Percentiles rank a stretch among this genome's conserved stretches.
Evolutionary conservation across 1,140 invertebrate species (phyloP).

Genomic region (Neoseiulus cucumeris): DNA sequence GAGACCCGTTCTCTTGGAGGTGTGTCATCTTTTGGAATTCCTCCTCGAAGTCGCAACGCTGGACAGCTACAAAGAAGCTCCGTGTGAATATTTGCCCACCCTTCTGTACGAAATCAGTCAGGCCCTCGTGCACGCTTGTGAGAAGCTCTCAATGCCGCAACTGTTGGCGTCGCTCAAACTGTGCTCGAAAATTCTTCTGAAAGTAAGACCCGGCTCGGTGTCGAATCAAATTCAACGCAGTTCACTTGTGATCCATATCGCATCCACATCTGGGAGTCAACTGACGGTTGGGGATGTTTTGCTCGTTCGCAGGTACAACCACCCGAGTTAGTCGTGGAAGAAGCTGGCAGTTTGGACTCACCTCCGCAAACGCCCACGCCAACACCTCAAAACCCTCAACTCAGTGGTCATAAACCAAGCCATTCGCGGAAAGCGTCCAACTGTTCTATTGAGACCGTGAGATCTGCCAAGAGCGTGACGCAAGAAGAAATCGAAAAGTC

Average conservation of each 20-base stretch:
- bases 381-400: background rate
- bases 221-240: no score
- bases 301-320: background rate
- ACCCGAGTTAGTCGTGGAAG: background rate
- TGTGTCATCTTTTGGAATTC: slow-evolving; percentile 12
- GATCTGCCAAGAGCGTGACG: slow-evolving; percentile 10
- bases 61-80: slow-evolving; percentile 55
- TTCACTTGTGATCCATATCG: no score
- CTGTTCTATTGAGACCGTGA: background rate
- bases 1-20: background rate
- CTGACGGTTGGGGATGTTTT: no score
- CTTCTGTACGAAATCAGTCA: slow-evolving; percentile 41
- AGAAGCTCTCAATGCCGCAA: slow-evolving; percentile 38
- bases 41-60: slow-evolving; percentile 14
- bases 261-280: no score
- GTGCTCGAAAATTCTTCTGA: slow-evolving; percentile 50
- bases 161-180: slow-evolving; percentile 41
- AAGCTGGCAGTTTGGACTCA: background rate
- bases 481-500: slow-evolving; percentile 9
- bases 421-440: slow-evolving; percentile 4
- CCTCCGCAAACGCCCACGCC: slow-evolving; percentile 24
- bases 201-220: no score
- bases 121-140: slow-evolving; percentile 37
- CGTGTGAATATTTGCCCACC: slow-evolving; percentile 53
- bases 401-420: background rate